Conservation (phyloP, 1,140 invertebrate genomes). For the Brachionus koreanus region DNA sequence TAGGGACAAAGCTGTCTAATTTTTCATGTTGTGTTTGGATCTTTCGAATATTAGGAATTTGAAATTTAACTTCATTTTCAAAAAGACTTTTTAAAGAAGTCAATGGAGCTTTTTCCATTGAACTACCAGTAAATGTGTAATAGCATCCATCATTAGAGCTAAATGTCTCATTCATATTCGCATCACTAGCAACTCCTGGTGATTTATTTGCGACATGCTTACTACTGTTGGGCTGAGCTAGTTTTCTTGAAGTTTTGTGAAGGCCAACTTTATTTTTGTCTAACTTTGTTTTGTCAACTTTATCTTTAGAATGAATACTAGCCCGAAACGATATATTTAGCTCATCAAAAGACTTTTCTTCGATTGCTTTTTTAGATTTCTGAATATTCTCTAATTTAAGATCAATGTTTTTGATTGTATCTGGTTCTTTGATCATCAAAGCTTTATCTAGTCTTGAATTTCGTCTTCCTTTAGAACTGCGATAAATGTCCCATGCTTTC, state of each 20-base stretch:
- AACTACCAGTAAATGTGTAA: not conserved
- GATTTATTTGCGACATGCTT: not conserved
- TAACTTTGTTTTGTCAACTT: constrained; percentile 1
- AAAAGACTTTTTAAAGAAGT: not conserved
- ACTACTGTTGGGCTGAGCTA: not conserved
- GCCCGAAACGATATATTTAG: not conserved
- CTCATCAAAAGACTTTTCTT: not conserved
- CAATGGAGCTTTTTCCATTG: not conserved
- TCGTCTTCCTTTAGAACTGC: not conserved
- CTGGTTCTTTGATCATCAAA: not conserved
- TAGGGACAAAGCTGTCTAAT: not conserved
- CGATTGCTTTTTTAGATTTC: not conserved
- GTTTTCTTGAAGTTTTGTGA: not conserved
- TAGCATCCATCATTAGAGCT: not conserved
- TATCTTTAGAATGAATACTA: not conserved
- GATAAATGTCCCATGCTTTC: constrained; percentile 29
- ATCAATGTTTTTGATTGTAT: not conserved
- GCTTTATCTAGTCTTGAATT: not conserved
- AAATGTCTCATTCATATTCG: not conserved
- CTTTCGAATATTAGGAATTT: not conserved
- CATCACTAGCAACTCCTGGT: not conserved
- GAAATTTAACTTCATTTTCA: not conserved
- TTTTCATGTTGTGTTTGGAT: constrained; percentile 11
- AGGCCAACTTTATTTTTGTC: constrained; percentile 12
- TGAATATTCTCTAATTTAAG: constrained; percentile 20